Percentiles rank a stretch among this genome's conserved stretches.
Conservation (phyloP, 1,140 invertebrate genomes). For the Anastrepha obliqua region DNA sequence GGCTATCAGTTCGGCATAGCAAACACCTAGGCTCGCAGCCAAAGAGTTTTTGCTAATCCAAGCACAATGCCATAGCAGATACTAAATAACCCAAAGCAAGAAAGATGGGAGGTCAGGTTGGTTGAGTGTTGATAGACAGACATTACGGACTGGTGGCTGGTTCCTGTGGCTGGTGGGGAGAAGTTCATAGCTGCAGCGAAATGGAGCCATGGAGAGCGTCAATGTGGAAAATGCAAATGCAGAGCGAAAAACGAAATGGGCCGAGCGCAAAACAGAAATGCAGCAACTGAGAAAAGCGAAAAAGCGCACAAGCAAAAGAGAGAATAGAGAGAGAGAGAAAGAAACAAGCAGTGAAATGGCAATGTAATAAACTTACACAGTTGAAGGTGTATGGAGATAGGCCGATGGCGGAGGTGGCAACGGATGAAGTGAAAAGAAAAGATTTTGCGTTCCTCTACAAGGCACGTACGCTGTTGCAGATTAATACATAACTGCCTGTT, state of each 20-base stretch:
- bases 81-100: constrained; percentile 7
- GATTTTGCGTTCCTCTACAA: background rate
- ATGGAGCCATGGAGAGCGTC: constrained; percentile 24
- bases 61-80: constrained; percentile 15
- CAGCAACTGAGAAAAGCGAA: constrained; percentile 40
- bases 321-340: constrained; percentile 17
- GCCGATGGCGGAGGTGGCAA: background rate
- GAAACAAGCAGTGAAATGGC: background rate
- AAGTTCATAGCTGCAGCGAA: background rate
- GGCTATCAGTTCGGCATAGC: background rate
- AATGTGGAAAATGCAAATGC: constrained; percentile 29
- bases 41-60: constrained; percentile 43
- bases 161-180: background rate
- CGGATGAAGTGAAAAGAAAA: constrained; percentile 27
- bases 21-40: constrained; percentile 26
- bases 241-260: constrained; percentile 40
- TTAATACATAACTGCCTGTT: background rate
- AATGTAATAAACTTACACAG: background rate
- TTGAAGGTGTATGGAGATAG: background rate
- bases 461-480: constrained; percentile 30
- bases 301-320: constrained; percentile 31
- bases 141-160: background rate
- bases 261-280: constrained; percentile 51
- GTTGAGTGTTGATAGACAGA: background rate
- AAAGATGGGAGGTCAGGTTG: constrained; percentile 32